phyloP scores from a whole-genome alignment of 2,888 invertebrate species.

The Erebia epiphron region DNA sequence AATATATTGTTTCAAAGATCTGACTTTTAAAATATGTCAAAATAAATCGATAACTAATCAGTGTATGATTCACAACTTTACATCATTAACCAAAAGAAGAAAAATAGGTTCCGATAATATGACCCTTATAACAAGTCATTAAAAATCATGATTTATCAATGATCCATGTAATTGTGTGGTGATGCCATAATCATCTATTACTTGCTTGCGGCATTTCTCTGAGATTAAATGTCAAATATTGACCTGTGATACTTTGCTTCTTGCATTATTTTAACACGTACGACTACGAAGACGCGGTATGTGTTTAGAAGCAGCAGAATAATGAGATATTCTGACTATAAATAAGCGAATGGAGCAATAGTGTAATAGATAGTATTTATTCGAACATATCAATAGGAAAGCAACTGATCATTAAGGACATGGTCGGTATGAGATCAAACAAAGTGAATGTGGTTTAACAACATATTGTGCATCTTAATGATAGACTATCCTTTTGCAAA shows the following conservation, averaged over 20 bases:
- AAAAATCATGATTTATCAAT: conserved; percentile 7
- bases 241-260: conserved; percentile 69
- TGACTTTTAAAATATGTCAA: no score
- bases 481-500: conserved; percentile 12
- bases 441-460: background rate
- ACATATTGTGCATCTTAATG: conserved; percentile 16
- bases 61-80: background rate
- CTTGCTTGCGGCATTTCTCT: conserved; percentile 34
- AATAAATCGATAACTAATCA: background rate
- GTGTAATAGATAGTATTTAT: background rate
- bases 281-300: no score
- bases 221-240: conserved; percentile 74
- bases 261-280: conserved; percentile 37
- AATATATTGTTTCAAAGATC: background rate
- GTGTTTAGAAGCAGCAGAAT: background rate
- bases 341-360: background rate
- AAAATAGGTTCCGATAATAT: background rate
- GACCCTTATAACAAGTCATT: background rate
- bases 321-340: background rate
- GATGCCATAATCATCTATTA: conserved; percentile 5
- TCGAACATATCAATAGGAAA: background rate
- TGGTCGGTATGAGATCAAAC: background rate
- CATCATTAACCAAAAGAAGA: background rate
- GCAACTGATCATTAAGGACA: background rate
- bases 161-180: background rate